Evolutionary conservation across 2,113 vertebrate genomes (phyloP).

Genomic region (Pluvianellus socialis): DNA sequence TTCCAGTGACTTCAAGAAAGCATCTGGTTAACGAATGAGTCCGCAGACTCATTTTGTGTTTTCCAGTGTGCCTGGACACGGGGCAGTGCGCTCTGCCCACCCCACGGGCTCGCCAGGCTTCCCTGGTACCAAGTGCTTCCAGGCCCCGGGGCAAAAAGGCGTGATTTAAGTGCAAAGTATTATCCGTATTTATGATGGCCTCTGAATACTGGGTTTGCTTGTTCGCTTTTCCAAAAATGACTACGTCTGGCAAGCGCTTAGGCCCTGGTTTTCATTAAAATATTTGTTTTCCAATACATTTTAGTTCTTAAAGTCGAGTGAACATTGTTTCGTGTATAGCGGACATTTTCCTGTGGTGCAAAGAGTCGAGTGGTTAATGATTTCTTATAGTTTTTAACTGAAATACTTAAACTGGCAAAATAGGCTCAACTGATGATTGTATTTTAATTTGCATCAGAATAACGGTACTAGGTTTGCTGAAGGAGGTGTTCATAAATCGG

Average conservation of each 20-base stretch:
- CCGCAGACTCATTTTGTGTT: background rate
- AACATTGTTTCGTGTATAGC: background rate
- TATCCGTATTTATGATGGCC: background rate
- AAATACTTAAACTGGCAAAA: conserved; percentile 7
- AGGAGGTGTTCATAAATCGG: background rate
- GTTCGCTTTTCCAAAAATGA: background rate
- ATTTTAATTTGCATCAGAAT: background rate
- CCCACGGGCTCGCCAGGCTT: background rate
- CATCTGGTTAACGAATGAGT: conserved; percentile 2
- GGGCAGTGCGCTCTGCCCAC: background rate
- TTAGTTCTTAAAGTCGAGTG: conserved; percentile 29
- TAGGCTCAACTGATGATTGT: background rate
- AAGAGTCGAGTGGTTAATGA: background rate
- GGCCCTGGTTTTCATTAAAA: conserved; percentile 40
- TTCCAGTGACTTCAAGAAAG: background rate
- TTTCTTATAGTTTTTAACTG: background rate
- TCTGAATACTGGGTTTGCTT: background rate
- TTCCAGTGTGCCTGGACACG: background rate
- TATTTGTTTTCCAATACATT: conserved; percentile 69
- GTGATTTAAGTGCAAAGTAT: background rate
- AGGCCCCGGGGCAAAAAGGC: conserved; percentile 5
- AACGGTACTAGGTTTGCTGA: conserved; percentile 20
- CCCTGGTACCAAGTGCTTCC: background rate
- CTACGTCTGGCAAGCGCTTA: background rate
- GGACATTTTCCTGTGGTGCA: conserved; percentile 11